These are phyloP conservation scores for Heterodera filipjevi DNA, from an alignment of 2,888 invertebrate species.

Conservation along the genomic window DNA sequence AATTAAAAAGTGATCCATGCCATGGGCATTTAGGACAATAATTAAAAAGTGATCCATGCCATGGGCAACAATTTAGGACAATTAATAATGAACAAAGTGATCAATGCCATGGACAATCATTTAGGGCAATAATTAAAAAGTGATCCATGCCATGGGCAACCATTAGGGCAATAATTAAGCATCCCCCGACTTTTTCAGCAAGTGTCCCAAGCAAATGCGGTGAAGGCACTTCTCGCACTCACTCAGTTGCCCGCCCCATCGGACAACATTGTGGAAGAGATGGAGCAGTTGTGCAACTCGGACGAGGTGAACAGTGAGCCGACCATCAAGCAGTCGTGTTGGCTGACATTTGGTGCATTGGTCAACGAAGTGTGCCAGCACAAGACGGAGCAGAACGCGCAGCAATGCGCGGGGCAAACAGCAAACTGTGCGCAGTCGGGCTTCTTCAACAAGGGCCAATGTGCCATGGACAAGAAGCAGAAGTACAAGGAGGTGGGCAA, in stretches of 20 bases:
- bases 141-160: too few relatives aligned
- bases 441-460: slow-evolving; percentile 37
- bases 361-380: slow-evolving; percentile 52
- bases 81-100: too few relatives aligned
- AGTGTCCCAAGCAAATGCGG: slow-evolving; percentile 30
- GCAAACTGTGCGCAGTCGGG: slow-evolving; percentile 31
- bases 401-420: slow-evolving; percentile 15
- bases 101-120: too few relatives aligned
- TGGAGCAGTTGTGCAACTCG: slow-evolving; percentile 41
- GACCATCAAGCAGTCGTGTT: slow-evolving; percentile 49
- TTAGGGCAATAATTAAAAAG: too few relatives aligned
- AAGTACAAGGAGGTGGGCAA: slow-evolving; percentile 40
- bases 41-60: too few relatives aligned
- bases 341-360: slow-evolving; percentile 48
- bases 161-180: too few relatives aligned
- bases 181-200: slow-evolving; percentile 18
- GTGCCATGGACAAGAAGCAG: slow-evolving; percentile 49
- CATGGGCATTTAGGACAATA: too few relatives aligned
- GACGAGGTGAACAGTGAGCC: slow-evolving; percentile 43
- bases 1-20: too few relatives aligned
- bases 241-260: slow-evolving; percentile 39
- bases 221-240: slow-evolving; percentile 28
- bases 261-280: slow-evolving; percentile 31
- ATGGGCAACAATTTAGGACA: too few relatives aligned
- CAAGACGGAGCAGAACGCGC: slow-evolving; percentile 37